Evolutionary conservation across 2,797 vertebrate species (phyloP).

Genomic region (Taenioides sp.): DNA sequence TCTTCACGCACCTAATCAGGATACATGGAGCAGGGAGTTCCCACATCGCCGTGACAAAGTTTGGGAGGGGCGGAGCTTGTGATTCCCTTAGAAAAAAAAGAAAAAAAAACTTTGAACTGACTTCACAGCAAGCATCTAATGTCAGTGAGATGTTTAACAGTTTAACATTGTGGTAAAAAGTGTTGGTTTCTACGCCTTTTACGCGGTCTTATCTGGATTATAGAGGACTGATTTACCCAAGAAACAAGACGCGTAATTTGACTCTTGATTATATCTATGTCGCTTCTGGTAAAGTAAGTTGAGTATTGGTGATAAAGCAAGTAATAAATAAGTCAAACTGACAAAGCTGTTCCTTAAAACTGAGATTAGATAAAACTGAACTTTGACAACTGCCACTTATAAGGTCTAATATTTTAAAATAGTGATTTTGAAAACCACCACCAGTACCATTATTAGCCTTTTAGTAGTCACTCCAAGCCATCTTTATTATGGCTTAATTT

Average conservation of each 20-base stretch:
- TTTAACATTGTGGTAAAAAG: neutral
- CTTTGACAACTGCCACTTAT: too few species aligned
- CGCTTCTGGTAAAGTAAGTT: too few species aligned
- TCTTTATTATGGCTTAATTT: too few species aligned
- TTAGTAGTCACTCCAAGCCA: too few species aligned
- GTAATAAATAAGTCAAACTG: too few species aligned
- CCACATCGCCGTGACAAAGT: constrained; percentile 65
- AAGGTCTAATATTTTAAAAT: too few species aligned
- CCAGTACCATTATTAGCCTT: too few species aligned
- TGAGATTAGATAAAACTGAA: too few species aligned
- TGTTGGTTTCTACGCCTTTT: constrained; percentile 1
- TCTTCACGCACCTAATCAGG: constrained; percentile 66
- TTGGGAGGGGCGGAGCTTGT: constrained; percentile 72
- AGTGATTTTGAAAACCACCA: too few species aligned
- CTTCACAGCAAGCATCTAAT: constrained; percentile 19
- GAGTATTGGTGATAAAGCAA: too few species aligned
- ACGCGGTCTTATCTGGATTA: constrained; percentile 29
- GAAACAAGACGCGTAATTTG: constrained; percentile 43
- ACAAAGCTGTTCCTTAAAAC: too few species aligned
- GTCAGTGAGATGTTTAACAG: constrained; percentile 22
- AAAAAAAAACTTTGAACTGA: constrained; percentile 11
- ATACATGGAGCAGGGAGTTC: constrained; percentile 72
- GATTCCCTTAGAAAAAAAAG: constrained; percentile 55
- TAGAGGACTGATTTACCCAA: constrained; percentile 41
- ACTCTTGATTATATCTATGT: constrained; percentile 5